phyloP scores from a whole-genome alignment of 2,888 invertebrate species.

The Atherix ibis region DNA sequence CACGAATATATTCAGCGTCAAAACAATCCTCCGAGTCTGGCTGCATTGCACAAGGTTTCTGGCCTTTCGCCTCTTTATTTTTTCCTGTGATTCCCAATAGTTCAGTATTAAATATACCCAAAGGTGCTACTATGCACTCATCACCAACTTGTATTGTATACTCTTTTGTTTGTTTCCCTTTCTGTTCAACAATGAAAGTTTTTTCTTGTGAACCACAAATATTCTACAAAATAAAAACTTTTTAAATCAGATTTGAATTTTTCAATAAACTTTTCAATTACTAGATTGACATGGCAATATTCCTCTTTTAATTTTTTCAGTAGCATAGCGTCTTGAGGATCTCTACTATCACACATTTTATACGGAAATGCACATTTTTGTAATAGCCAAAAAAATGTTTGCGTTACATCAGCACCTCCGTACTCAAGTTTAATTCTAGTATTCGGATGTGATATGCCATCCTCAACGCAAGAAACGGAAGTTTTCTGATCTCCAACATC shows the following conservation, averaged over 20 bases:
- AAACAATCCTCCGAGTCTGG: slow-evolving; percentile 84
- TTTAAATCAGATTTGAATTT: slow-evolving; percentile 1
- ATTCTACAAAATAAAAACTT: slow-evolving; percentile 34
- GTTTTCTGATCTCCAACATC: slow-evolving; percentile 94
- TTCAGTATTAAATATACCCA: slow-evolving; percentile 78
- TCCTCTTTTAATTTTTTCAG: slow-evolving; percentile 75
- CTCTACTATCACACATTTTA: slow-evolving; percentile 56
- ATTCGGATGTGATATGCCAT: slow-evolving; percentile 81
- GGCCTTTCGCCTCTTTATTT: slow-evolving; percentile 52
- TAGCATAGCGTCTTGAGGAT: slow-evolving; percentile 61
- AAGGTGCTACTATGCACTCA: slow-evolving; percentile 80
- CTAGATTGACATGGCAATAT: slow-evolving; percentile 78
- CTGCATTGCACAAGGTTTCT: slow-evolving; percentile 46
- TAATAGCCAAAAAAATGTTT: slow-evolving; percentile 74
- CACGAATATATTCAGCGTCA: slow-evolving; percentile 79
- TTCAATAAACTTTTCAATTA: slow-evolving; percentile 12
- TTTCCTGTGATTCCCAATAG: slow-evolving; percentile 66
- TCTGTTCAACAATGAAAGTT: slow-evolving; percentile 56
- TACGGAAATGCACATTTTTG: slow-evolving; percentile 85
- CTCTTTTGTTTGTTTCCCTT: slow-evolving; percentile 47
- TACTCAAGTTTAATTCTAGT: slow-evolving; percentile 74
- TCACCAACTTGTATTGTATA: slow-evolving; percentile 72
- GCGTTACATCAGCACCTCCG: slow-evolving; percentile 83
- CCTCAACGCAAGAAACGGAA: slow-evolving; percentile 90
- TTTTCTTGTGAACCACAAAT: slow-evolving; percentile 79